phyloP scores from a whole-genome alignment of 92 coral and sea anemone genomes.

The Porites evermanni region DNA sequence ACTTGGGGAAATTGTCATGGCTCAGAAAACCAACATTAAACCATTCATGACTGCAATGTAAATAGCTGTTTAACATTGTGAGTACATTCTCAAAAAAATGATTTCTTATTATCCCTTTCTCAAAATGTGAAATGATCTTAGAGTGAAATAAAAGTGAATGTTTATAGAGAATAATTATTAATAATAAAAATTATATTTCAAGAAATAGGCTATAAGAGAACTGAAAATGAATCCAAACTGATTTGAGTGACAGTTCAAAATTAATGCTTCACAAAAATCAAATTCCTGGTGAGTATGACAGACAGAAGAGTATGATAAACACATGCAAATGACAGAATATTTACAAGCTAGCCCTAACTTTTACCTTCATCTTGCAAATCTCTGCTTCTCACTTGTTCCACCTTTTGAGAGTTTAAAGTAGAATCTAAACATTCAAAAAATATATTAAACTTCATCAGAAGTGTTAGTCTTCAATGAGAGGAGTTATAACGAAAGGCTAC shows the following conservation, averaged over 20 bases:
- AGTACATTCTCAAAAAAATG: neutral
- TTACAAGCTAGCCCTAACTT: neutral
- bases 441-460: constrained; percentile 13
- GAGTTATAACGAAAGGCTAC: too few relatives aligned
- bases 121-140: neutral
- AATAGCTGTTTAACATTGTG: neutral
- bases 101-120: neutral
- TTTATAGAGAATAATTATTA: neutral
- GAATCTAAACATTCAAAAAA: constrained; percentile 32
- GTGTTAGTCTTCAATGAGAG: neutral
- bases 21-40: too few relatives aligned
- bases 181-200: too few relatives aligned
- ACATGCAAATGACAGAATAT: constrained; percentile 4
- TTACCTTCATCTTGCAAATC: constrained; percentile 33
- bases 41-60: too few relatives aligned
- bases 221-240: neutral
- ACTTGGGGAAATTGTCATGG: too few relatives aligned
- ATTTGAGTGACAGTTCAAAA: neutral
- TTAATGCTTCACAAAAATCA: neutral
- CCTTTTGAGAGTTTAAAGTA: constrained; percentile 37
- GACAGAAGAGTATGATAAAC: constrained; percentile 10
- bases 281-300: constrained; percentile 7
- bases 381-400: constrained; percentile 12
- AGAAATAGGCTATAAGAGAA: too few relatives aligned
- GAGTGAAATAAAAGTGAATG: neutral